Evolutionary conservation across 2,888 invertebrate genomes (phyloP).

Genomic region (Drosophila testacea): DNA sequence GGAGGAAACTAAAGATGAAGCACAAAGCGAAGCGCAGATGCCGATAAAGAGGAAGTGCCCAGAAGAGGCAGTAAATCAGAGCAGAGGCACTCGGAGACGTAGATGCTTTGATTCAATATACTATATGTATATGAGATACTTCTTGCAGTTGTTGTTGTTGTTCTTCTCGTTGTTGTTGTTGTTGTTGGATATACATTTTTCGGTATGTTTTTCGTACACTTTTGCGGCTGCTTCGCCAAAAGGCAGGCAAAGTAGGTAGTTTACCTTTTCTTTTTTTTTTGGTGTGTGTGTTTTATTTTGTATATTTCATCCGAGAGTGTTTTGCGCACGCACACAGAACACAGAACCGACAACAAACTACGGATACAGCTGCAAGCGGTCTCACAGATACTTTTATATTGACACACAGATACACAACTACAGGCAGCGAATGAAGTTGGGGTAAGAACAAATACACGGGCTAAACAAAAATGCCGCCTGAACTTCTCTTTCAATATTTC

Average conservation of each 20-base stretch:
- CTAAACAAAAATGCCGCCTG: slow-evolving; percentile 41
- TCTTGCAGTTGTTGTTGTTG: neutral
- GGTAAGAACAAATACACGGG: slow-evolving; percentile 32
- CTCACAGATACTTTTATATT: slow-evolving; percentile 33
- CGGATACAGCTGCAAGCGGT: slow-evolving; percentile 30
- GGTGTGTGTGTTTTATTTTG: slow-evolving; percentile 30
- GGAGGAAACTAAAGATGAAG: slow-evolving; percentile 37
- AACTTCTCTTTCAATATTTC: slow-evolving; percentile 41
- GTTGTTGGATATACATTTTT: slow-evolving; percentile 42
- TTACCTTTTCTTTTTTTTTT: slow-evolving; percentile 62
- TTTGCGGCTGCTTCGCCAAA: slow-evolving; percentile 71
- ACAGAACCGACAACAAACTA: slow-evolving; percentile 38
- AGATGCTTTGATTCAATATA: slow-evolving; percentile 55
- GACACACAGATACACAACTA: slow-evolving; percentile 8
- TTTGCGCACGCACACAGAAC: slow-evolving; percentile 60
- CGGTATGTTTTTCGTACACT: slow-evolving; percentile 76
- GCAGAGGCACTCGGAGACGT: slow-evolving; percentile 31
- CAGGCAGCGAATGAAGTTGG: slow-evolving; percentile 24
- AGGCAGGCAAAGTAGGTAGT: slow-evolving; percentile 78
- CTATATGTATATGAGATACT: slow-evolving; percentile 23
- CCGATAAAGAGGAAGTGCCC: slow-evolving; percentile 64
- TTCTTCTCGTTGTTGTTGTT: neutral
- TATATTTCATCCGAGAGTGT: slow-evolving; percentile 45
- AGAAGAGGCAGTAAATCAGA: slow-evolving; percentile 69
- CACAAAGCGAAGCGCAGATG: slow-evolving; percentile 38